phyloP scores from a whole-genome alignment of 2,888 invertebrate species.

The Artemia sinica region DNA sequence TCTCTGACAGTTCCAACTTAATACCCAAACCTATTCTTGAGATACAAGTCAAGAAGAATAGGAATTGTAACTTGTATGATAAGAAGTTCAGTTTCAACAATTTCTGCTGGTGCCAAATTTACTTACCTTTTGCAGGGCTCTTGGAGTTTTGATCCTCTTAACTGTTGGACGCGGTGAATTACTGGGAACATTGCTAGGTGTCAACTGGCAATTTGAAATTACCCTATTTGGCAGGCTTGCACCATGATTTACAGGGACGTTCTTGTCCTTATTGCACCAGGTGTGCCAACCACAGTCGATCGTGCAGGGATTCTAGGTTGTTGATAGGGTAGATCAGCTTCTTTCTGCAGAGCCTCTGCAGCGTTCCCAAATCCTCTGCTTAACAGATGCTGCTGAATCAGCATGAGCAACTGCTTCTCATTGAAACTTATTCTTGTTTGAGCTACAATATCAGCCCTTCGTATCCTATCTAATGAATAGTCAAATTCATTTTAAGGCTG shows the following conservation, averaged over 20 bases:
- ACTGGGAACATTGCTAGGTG: no score
- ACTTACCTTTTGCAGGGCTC: no score
- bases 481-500: conserved; percentile 56
- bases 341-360: conserved; percentile 53
- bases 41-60: no score
- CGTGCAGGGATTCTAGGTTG: conserved; percentile 21
- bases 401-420: conserved; percentile 72
- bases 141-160: no score
- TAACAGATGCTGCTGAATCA: conserved; percentile 72
- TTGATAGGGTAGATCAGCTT: conserved; percentile 40
- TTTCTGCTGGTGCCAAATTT: no score
- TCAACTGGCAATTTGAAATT: no score
- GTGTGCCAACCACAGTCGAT: background rate
- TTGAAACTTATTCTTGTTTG: conserved; percentile 90
- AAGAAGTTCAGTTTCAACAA: background rate
- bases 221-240: no score
- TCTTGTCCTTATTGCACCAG: no score
- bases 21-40: no score
- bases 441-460: conserved; percentile 82
- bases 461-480: conserved; percentile 70
- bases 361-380: conserved; percentile 54
- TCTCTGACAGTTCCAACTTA: no score
- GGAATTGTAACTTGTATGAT: background rate
- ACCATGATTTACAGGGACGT: no score
- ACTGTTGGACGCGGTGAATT: no score